Evolutionary conservation across 2,888 invertebrate species (phyloP).

Genomic region (Timema cristinae): DNA sequence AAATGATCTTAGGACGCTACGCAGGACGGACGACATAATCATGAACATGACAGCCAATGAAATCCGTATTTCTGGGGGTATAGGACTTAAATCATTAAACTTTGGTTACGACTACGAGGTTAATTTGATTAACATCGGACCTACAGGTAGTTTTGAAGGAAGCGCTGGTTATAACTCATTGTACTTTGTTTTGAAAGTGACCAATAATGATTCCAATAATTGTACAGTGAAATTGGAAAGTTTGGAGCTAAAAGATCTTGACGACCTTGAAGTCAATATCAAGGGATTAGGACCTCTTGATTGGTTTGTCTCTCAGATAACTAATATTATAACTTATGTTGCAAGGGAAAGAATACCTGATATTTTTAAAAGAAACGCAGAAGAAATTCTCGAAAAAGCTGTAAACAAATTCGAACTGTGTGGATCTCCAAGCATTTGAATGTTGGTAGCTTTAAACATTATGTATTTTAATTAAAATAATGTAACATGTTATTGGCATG

Average conservation of each 20-base stretch:
- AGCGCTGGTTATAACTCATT: not conserved
- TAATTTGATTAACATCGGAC: not conserved
- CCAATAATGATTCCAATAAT: not conserved
- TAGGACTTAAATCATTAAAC: not conserved
- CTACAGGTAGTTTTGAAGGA: not conserved
- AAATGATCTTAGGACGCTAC: not conserved
- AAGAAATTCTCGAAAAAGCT: not conserved
- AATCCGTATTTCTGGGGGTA: not conserved
- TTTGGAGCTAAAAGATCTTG: not conserved
- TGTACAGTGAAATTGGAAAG: not conserved
- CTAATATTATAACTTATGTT: not conserved
- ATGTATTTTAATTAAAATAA: no score
- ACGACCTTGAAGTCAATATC: not conserved
- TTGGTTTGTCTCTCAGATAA: constrained; percentile 4
- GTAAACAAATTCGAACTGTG: not conserved
- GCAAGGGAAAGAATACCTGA: not conserved
- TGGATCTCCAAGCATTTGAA: no score
- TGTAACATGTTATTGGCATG: no score
- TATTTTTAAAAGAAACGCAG: not conserved
- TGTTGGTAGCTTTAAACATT: no score
- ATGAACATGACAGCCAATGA: not conserved
- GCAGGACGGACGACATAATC: not conserved
- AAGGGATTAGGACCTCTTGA: not conserved
- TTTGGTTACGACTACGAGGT: constrained; percentile 10
- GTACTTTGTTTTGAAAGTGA: not conserved